phyloP scores from a whole-genome alignment of 2,888 invertebrate genomes.

The Unio pictorum region DNA sequence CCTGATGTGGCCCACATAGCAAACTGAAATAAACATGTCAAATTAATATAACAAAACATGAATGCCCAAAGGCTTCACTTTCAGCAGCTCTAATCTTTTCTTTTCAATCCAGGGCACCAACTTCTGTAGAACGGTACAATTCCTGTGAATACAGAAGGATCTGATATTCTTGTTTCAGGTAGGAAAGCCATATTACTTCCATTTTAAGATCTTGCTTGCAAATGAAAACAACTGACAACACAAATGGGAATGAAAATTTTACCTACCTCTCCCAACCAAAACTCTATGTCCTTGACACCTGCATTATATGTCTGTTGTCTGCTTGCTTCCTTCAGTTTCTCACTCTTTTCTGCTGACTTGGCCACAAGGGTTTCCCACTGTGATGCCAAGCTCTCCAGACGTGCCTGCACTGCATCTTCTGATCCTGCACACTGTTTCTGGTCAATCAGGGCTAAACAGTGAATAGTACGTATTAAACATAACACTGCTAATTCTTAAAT shows the following conservation, averaged over 20 bases:
- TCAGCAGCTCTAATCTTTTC: no score
- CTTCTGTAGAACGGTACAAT: no score
- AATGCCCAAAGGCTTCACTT: no score
- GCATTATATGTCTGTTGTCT: constrained; percentile 99
- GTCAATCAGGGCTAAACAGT: constrained; percentile 78
- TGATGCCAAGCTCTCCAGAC: constrained; percentile 83
- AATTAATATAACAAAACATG: no score
- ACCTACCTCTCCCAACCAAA: constrained; percentile 97
- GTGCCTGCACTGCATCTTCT: constrained; percentile 92
- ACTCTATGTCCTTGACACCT: constrained; percentile 98
- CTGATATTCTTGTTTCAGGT: no score
- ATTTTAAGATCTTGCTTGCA: no score
- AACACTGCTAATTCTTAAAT: not conserved
- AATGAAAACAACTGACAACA: no score
- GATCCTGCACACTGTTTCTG: constrained; percentile 97
- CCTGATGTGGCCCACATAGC: no score
- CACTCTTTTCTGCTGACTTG: constrained; percentile 97
- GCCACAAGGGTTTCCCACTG: constrained; percentile 99
- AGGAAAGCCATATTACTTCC: not conserved
- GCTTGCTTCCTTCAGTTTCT: constrained; percentile 98
- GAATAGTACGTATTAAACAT: no score
- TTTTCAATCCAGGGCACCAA: no score
- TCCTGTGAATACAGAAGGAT: no score
- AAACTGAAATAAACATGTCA: no score
- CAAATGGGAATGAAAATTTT: not conserved